Evolutionary conservation across 2,888 invertebrate species (phyloP).

Genomic region (Dynastes grantii): DNA sequence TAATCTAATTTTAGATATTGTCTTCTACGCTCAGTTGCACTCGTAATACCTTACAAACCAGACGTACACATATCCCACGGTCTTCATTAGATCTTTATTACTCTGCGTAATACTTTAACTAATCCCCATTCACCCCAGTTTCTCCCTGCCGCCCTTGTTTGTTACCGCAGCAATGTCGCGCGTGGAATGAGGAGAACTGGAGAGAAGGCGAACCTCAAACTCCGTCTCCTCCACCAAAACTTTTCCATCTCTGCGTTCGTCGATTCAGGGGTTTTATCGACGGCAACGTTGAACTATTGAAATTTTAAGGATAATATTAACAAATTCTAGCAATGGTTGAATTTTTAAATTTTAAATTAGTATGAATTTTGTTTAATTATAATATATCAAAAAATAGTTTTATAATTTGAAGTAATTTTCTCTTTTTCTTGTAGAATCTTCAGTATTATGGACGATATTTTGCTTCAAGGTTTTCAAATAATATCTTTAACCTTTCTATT

Average conservation of each 20-base stretch:
- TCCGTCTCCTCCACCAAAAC: constrained; percentile 26
- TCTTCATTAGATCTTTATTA: constrained; percentile 50
- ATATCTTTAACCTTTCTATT: too few relatives aligned
- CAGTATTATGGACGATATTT: too few relatives aligned
- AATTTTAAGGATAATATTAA: constrained; percentile 14
- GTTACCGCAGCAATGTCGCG: constrained; percentile 37
- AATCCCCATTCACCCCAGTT: constrained; percentile 47
- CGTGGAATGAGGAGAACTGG: background rate
- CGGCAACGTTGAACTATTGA: constrained; percentile 1
- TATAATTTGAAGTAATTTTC: too few relatives aligned
- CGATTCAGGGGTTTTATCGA: constrained; percentile 11
- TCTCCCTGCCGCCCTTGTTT: constrained; percentile 40
- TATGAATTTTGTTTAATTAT: too few relatives aligned
- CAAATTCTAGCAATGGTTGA: background rate
- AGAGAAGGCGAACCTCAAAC: constrained; percentile 17
- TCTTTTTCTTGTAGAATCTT: too few relatives aligned
- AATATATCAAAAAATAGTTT: too few relatives aligned
- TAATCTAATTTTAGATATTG: constrained; percentile 12
- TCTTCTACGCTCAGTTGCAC: background rate
- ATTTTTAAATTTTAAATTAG: background rate
- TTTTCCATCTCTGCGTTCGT: constrained; percentile 28
- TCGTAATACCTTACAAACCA: constrained; percentile 20
- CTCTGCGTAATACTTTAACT: constrained; percentile 42
- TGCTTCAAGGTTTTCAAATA: too few relatives aligned
- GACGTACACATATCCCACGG: constrained; percentile 36